Evolutionary conservation across 2,113 vertebrate species (phyloP).

Genomic region (Tragelaphus imberbis): DNA sequence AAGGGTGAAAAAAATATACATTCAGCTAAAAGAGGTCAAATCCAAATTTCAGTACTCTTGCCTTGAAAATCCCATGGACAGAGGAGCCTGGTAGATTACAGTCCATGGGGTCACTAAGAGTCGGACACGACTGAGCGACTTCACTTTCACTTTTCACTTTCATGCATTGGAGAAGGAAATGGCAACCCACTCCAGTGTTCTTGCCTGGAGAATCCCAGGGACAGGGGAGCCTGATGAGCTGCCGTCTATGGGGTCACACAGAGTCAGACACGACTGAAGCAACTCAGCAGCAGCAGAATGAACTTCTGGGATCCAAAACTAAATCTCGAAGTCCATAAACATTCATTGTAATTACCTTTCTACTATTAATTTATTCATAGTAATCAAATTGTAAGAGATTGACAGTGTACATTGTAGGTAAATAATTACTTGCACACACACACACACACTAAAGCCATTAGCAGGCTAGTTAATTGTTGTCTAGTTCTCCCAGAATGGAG

Average conservation of each 20-base stretch:
- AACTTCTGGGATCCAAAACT: not conserved
- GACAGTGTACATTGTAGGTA: not conserved
- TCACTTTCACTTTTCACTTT: no score
- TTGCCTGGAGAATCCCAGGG: no score
- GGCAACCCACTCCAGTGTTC: no score
- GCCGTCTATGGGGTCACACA: no score
- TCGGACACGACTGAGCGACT: no score
- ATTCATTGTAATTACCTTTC: not conserved
- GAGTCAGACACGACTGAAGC: no score
- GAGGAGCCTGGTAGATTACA: no score
- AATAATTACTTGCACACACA: not conserved
- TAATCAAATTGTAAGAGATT: not conserved
- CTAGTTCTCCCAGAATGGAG: not conserved
- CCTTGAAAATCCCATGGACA: no score
- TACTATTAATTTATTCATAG: not conserved
- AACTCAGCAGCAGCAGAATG: not conserved
- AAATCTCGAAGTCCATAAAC: not conserved
- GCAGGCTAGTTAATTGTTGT: not conserved
- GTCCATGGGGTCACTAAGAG: no score
- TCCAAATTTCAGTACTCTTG: not conserved
- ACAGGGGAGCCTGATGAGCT: no score
- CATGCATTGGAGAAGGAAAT: no score
- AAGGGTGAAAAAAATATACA: not conserved
- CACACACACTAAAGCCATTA: not conserved
- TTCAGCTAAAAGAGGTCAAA: not conserved